Evolutionary conservation across 2,113 vertebrate species (phyloP).

Genomic region (Malurus cyaneus): DNA sequence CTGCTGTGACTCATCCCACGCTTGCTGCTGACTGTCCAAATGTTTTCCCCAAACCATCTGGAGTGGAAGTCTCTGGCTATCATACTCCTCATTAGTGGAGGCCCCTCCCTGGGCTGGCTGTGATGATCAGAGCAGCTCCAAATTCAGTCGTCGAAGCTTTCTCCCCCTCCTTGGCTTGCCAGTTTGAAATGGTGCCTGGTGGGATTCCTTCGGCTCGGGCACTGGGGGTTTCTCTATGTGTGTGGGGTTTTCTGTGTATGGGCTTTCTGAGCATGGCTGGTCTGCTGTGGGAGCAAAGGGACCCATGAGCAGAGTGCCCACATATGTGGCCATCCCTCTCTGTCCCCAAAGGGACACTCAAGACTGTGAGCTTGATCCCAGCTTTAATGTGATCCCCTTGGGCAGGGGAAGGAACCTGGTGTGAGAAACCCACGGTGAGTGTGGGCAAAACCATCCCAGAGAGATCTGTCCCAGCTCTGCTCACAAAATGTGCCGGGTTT

Average conservation of each 20-base stretch:
- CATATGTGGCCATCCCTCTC: not conserved
- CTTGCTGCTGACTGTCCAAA: conserved; percentile 29
- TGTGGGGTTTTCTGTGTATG: too few species aligned
- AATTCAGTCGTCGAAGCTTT: not conserved
- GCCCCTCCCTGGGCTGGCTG: not conserved
- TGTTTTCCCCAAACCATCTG: not conserved
- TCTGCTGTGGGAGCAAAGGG: not conserved
- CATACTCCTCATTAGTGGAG: not conserved
- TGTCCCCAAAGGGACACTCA: not conserved
- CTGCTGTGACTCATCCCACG: conserved; percentile 18
- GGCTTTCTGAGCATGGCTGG: not conserved
- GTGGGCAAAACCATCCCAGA: not conserved
- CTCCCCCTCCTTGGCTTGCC: not conserved
- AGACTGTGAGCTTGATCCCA: not conserved
- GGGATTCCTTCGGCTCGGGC: not conserved
- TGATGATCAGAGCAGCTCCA: not conserved
- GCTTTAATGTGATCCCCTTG: not conserved
- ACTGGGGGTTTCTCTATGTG: not conserved
- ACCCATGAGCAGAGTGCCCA: not conserved
- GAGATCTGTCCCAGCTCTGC: not conserved
- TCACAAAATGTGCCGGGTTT: not conserved
- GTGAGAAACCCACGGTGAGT: not conserved
- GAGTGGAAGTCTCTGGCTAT: not conserved
- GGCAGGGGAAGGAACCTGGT: not conserved
- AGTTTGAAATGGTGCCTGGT: not conserved